phyloP scores from a whole-genome alignment of 37 sponge, comb jelly and placozoan species.

The Trichoplax adhaerens region DNA sequence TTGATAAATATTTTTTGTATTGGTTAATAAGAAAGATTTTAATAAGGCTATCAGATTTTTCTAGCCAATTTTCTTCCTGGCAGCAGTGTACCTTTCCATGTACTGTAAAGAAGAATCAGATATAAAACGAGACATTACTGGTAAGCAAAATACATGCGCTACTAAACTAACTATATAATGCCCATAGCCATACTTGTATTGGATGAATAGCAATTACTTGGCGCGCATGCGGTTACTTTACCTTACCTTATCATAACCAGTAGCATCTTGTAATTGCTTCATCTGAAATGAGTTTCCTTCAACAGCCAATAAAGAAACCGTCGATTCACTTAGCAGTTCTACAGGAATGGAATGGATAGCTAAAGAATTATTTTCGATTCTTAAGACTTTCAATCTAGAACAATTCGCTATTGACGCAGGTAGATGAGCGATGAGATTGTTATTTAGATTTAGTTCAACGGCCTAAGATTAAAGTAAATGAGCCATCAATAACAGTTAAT shows the following conservation, averaged over 20 bases:
- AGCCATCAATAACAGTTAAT: too few species aligned
- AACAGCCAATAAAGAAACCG: constrained; percentile 34
- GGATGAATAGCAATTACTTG: background rate
- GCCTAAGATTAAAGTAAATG: background rate
- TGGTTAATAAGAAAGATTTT: too few species aligned
- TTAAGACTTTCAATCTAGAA: constrained; percentile 43
- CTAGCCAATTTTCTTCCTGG: constrained; percentile 30
- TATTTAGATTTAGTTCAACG: constrained; percentile 56
- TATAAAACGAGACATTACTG: too few species aligned
- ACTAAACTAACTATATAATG: too few species aligned
- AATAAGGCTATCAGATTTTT: background rate
- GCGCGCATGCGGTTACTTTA: background rate
- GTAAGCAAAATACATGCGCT: too few species aligned
- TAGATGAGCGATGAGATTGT: constrained; percentile 27
- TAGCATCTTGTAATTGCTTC: constrained; percentile 37
- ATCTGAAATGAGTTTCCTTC: constrained; percentile 49
- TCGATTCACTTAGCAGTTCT: constrained; percentile 29
- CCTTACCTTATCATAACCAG: constrained; percentile 38
- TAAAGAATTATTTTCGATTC: constrained; percentile 59
- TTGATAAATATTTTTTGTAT: too few species aligned
- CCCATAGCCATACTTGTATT: too few species aligned
- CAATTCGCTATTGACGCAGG: constrained; percentile 38
- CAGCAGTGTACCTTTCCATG: constrained; percentile 57
- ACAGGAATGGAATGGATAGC: constrained; percentile 26
- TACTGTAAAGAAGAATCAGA: constrained; percentile 24